phyloP scores from a whole-genome alignment of 2,113 vertebrate species.

The Oenanthe oenanthe region DNA sequence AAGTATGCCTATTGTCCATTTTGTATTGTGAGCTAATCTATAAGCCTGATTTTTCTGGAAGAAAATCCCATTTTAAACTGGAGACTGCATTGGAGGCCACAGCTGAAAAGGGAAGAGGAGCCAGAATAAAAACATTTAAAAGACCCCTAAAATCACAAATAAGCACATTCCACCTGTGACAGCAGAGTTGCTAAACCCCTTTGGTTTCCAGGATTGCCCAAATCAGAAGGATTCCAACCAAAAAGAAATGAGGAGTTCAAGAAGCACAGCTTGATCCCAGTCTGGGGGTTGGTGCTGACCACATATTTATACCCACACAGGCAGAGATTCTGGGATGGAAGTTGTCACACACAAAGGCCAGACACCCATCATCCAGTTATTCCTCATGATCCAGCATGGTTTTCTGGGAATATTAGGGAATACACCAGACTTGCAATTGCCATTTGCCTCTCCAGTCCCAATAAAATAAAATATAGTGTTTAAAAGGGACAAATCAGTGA shows the following conservation, averaged over 20 bases:
- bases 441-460: background rate
- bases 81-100: fast-evolving
- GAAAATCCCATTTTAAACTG: background rate
- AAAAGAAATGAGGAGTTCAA: background rate
- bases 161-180: background rate
- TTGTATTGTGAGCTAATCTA: background rate
- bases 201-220: fast-evolving
- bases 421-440: background rate
- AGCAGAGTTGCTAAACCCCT: fast-evolving
- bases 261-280: background rate
- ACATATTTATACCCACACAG: background rate
- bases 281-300: background rate
- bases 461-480: background rate
- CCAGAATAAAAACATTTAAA: background rate
- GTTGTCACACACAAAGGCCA: background rate
- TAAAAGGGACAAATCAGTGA: background rate
- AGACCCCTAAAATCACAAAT: background rate
- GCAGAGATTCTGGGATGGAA: background rate
- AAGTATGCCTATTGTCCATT: background rate
- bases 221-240: background rate
- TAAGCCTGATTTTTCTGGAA: background rate
- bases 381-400: background rate
- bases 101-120: background rate
- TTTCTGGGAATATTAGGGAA: conserved; percentile 13
- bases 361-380: background rate